Conservation (phyloP, 2,797 vertebrate genomes). For the Pseudochirops cupreus region DNA sequence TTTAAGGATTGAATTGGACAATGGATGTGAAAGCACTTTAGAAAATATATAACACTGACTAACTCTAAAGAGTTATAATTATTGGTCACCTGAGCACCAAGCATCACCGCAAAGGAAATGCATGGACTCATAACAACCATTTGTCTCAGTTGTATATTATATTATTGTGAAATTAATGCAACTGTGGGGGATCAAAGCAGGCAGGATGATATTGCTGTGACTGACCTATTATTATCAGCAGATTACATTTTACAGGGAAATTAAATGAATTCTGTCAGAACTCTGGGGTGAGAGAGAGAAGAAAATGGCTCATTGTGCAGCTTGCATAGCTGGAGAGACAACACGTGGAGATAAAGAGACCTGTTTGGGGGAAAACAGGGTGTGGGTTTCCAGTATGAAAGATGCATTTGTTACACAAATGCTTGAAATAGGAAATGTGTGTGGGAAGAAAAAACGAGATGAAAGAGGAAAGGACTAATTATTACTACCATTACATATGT, state of each 20-base stretch:
- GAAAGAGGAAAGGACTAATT: conserved; percentile 72
- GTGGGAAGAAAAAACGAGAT: conserved; percentile 74
- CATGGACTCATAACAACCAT: conserved; percentile 46
- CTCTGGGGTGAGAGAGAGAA: conserved; percentile 51
- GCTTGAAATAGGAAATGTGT: conserved; percentile 63
- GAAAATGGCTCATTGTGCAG: conserved; percentile 76
- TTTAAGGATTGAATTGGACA: not conserved
- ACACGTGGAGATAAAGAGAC: conserved; percentile 58
- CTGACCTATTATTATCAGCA: conserved; percentile 83
- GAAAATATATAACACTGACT: not conserved
- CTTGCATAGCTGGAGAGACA: conserved; percentile 52
- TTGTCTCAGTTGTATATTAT: conserved; percentile 43
- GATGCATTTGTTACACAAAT: conserved; percentile 63
- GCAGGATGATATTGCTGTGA: conserved; percentile 77
- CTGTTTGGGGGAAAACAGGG: conserved; percentile 71
- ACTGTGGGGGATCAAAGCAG: conserved; percentile 75
- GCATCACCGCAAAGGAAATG: conserved; percentile 65
- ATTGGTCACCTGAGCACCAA: not conserved
- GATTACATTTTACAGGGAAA: conserved; percentile 78
- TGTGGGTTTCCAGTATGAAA: conserved; percentile 67
- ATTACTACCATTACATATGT: conserved; percentile 68
- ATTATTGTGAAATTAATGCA: conserved; percentile 82
- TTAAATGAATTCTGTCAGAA: conserved; percentile 77
- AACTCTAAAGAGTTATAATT: not conserved
- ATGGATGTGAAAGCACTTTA: not conserved